A percentile compares a stretch with the other conserved stretches of the same genome.
Conservation (phyloP, 2,888 invertebrate species). For the Timema cristinae region DNA sequence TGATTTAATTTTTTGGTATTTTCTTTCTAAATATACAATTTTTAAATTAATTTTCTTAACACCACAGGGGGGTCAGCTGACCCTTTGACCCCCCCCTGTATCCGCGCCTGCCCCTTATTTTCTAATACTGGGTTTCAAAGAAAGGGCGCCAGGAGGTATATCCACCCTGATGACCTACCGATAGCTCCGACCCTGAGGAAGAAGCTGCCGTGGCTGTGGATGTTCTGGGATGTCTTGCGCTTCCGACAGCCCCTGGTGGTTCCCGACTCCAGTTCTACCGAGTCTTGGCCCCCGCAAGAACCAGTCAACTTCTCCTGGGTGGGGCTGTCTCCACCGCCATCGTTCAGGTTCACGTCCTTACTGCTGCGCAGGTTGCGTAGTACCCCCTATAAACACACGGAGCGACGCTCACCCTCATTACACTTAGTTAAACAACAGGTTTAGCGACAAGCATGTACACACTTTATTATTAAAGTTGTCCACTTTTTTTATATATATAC, state of each 20-base stretch:
- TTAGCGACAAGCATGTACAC: no score
- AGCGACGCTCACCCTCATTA: background rate
- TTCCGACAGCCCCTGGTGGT: slow-evolving; percentile 53
- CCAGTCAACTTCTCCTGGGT: slow-evolving; percentile 40
- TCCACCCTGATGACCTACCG: slow-evolving; percentile 54
- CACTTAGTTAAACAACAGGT: no score
- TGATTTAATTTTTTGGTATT: no score
- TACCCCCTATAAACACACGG: slow-evolving; percentile 34
- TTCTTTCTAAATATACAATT: no score
- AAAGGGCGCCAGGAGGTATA: no score
- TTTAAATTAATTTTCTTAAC: no score
- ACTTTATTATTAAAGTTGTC: no score
- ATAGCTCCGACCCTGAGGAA: slow-evolving; percentile 90
- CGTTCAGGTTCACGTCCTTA: slow-evolving; percentile 31
- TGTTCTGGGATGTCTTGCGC: slow-evolving; percentile 85
- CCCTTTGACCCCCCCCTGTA: no score
- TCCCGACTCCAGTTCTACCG: slow-evolving; percentile 22
- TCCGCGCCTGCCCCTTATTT: no score
- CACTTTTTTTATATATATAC: background rate
- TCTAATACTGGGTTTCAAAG: no score
- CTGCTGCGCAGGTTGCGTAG: slow-evolving; percentile 37
- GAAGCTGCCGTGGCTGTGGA: slow-evolving; percentile 89
- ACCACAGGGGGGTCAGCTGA: no score
- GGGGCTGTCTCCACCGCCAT: slow-evolving; percentile 37
- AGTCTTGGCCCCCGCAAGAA: slow-evolving; percentile 22